Evolutionary conservation across 92 coral and sea anemone genomes (phyloP).

Genomic region (Micromussa lordhowensis): DNA sequence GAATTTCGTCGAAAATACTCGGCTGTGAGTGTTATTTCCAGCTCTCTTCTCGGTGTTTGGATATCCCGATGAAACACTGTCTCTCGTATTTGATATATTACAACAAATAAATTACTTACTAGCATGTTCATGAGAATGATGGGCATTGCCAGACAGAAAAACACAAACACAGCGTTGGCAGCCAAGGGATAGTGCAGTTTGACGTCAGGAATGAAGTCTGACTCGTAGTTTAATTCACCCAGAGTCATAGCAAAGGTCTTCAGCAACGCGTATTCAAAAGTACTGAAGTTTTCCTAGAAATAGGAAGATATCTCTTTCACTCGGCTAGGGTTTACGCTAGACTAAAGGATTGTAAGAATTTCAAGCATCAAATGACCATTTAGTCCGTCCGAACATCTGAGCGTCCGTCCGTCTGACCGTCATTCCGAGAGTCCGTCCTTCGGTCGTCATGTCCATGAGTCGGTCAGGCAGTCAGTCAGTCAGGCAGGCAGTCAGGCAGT

Average conservation of each 20-base stretch:
- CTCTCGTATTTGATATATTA: no score
- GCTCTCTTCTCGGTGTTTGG: no score
- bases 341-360: no score
- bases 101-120: conserved; percentile 56
- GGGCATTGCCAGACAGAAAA: conserved; percentile 86
- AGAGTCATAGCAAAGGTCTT: conserved; percentile 90
- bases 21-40: no score
- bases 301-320: not conserved
- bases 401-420: no score
- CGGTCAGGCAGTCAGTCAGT: no score
- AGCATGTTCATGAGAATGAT: conserved; percentile 93
- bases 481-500: not conserved
- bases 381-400: not conserved
- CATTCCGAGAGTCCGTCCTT: no score
- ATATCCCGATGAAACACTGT: no score
- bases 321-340: not conserved
- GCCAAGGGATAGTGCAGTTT: conserved; percentile 64
- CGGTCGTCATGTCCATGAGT: no score
- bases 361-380: no score
- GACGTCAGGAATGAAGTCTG: conserved; percentile 64
- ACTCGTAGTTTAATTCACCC: conserved; percentile 83
- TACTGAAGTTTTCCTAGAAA: conserved; percentile 41
- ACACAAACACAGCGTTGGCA: conserved; percentile 72
- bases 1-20: no score
- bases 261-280: conserved; percentile 66